Conservation (phyloP, 2,797 vertebrate genomes). For the Schizothorax lantsangensis region DNA sequence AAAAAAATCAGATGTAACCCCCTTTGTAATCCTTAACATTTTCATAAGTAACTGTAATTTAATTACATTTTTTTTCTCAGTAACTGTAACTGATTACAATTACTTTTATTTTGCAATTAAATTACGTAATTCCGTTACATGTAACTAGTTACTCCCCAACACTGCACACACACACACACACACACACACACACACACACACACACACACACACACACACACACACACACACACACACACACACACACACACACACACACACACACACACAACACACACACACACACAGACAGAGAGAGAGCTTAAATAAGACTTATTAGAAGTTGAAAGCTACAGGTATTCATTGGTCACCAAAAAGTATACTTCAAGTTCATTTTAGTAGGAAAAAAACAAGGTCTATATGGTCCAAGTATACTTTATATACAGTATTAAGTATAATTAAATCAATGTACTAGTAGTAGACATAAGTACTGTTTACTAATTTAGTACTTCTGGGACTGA, state of each 20-base stretch:
- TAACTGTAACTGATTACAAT: too few species aligned
- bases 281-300: background rate
- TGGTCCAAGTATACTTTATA: background rate
- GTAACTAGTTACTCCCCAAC: too few species aligned
- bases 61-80: too few species aligned
- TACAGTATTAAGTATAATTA: background rate
- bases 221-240: background rate
- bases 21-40: too few species aligned
- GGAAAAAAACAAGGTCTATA: background rate
- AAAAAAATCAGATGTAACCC: too few species aligned
- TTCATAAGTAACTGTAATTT: too few species aligned
- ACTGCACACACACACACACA: slow-evolving; percentile 12
- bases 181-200: background rate
- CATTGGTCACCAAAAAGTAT: background rate
- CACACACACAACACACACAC: slow-evolving; percentile 13
- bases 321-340: background rate
- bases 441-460: background rate
- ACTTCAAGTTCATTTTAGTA: background rate
- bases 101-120: too few species aligned
- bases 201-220: background rate
- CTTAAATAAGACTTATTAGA: background rate
- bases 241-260: slow-evolving; percentile 5
- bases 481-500: background rate
- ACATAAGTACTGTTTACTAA: background rate
- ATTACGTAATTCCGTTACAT: too few species aligned